Conservation (phyloP, 2,888 invertebrate genomes). For the Brachyptera risi region DNA sequence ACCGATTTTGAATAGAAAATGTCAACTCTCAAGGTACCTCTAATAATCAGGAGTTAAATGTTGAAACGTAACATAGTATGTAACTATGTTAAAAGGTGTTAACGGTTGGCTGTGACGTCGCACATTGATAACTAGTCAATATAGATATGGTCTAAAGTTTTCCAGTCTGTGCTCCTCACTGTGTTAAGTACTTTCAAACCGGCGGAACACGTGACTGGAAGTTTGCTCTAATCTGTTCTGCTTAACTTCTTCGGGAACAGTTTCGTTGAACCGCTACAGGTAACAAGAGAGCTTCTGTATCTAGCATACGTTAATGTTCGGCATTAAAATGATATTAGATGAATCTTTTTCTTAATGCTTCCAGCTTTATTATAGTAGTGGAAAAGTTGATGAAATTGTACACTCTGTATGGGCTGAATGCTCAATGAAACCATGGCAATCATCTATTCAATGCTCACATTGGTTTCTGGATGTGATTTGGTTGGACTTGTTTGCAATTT, state of each 20-base stretch:
- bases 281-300: too few relatives aligned
- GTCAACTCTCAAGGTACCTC: too few relatives aligned
- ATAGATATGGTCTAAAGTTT: slow-evolving; percentile 21
- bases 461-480: too few relatives aligned
- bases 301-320: neutral
- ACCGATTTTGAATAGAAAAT: too few relatives aligned
- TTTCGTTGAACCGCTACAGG: neutral
- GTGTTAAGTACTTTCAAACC: slow-evolving; percentile 23
- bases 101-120: slow-evolving; percentile 23
- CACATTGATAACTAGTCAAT: neutral
- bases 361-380: neutral
- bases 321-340: neutral
- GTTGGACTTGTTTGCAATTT: too few relatives aligned
- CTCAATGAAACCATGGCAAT: too few relatives aligned
- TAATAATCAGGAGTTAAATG: too few relatives aligned
- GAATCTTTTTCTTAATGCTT: neutral
- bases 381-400: too few relatives aligned
- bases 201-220: slow-evolving; percentile 28
- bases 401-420: too few relatives aligned
- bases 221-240: slow-evolving; percentile 31
- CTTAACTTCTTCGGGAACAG: slow-evolving; percentile 18
- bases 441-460: too few relatives aligned
- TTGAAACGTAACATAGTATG: too few relatives aligned
- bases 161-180: slow-evolving; percentile 31
- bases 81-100: too few relatives aligned